Evolutionary conservation across 2,888 invertebrate genomes (phyloP), one percentile per base, ranked within the genome.

Genomic region (Dusona sp.): DNA sequence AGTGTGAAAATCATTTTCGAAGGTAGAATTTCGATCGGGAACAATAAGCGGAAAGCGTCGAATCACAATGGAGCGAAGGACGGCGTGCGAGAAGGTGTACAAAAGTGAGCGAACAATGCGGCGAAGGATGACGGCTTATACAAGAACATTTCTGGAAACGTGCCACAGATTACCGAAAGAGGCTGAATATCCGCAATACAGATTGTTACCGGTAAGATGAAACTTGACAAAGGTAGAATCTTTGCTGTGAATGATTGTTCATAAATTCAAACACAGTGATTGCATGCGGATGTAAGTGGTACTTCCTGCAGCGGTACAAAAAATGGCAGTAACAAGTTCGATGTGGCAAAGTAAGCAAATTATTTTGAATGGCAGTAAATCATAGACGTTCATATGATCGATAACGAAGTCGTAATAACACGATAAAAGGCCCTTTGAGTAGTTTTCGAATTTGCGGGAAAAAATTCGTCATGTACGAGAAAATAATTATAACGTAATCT

Each of bases 1-100:
- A 16, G 6, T 19, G 48, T 48, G 3, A 16, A 19, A 48, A 48
- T 64, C 19, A 64, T 64, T 64, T 64, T 64, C 29, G 33, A 29
- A 64, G 64, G 64, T 64, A 64, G 33, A 64, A 64, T 64, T 64
- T 64, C n/a, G 29, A n/a, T 64, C 16, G 64, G 8, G 19, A 64
- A 64, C 29, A 64, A 16, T 8, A 29, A 64, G 64, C 64, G 7
- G 11, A 64, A 64, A 7, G 64, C 64, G 29, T 13, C 64, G 64
- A 33, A 64, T 64, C n/a, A 33, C 9, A 64, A 64, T 64, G 29
- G 64, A 64, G 64, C 64, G 29, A 64, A 33, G 64, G 64, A 13
- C 16, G 64, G n/a, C 64, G 16, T 16, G 2, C 64, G 64, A n/a
- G 64, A 29, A 64, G 29, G 64, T 33, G 64, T 64, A 29, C 29